These are phyloP conservation scores for Thymelicus acteon DNA, from an alignment of 2,888 invertebrate species.

Conservation along the genomic window DNA sequence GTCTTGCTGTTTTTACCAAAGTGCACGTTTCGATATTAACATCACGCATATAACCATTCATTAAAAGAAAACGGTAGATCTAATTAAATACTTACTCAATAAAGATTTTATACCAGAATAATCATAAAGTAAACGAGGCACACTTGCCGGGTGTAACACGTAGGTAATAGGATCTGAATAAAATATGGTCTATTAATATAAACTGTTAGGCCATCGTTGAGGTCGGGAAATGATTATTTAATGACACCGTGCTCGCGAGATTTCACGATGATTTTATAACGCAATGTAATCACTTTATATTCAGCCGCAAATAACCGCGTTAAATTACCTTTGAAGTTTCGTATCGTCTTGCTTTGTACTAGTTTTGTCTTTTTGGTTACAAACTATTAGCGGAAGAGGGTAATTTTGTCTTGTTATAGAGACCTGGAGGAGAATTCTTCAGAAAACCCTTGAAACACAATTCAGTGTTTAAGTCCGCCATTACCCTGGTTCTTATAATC, in stretches of 20 bases:
- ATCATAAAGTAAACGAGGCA: conserved; percentile 22
- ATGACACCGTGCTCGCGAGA: conserved; percentile 48
- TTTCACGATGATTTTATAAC: conserved; percentile 51
- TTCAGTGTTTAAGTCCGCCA: no score
- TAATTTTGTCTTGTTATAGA: not conserved
- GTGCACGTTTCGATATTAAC: not conserved
- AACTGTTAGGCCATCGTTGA: conserved; percentile 37
- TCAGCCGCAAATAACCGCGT: conserved; percentile 45
- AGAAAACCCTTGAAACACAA: no score
- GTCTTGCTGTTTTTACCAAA: no score
- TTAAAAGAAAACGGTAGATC: conserved; percentile 7
- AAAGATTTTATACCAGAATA: not conserved
- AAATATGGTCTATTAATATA: conserved; percentile 38
- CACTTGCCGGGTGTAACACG: conserved; percentile 7
- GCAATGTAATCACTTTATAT: conserved; percentile 49
- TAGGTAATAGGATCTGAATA: conserved; percentile 22
- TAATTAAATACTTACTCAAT: not conserved
- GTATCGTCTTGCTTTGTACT: conserved; percentile 16
- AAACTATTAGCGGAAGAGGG: not conserved
- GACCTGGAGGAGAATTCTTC: no score
- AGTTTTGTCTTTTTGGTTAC: not conserved
- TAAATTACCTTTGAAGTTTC: conserved; percentile 42
- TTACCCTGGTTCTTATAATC: no score
- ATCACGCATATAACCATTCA: not conserved
- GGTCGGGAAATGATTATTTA: conserved; percentile 47